Evolutionary conservation across 2,888 invertebrate species (phyloP).

Genomic region (Epirrhoe alternata): DNA sequence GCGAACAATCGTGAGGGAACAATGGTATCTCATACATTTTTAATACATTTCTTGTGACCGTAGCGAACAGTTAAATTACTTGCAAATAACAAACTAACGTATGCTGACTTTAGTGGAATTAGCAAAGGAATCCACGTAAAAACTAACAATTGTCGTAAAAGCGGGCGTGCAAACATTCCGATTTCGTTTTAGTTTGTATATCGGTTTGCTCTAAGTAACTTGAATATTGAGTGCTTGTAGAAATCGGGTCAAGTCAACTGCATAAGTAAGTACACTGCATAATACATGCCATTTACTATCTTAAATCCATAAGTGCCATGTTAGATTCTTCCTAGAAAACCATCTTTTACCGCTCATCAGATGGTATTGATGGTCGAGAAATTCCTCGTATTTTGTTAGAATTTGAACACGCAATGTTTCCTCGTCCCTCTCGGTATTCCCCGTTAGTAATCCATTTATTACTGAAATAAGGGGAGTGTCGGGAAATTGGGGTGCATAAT

Average conservation of each 20-base stretch:
- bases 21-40: conserved; percentile 67
- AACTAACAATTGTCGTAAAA: conserved; percentile 25
- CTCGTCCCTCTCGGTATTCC: conserved; percentile 54
- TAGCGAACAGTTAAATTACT: conserved; percentile 54
- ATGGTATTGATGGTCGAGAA: not conserved
- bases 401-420: conserved; percentile 42
- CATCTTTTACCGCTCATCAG: not conserved
- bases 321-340: not conserved
- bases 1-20: conserved; percentile 60
- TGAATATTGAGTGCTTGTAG: conserved; percentile 1
- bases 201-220: not conserved
- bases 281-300: not conserved
- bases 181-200: conserved; percentile 6
- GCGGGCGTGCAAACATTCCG: conserved; percentile 19
- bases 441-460: conserved; percentile 62
- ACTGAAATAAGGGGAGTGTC: conserved; percentile 49
- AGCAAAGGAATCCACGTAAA: conserved; percentile 47
- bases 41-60: conserved; percentile 62
- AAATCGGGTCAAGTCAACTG: not conserved
- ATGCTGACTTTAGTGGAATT: conserved; percentile 37
- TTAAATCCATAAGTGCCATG: not conserved
- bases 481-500: conserved; percentile 46
- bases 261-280: not conserved
- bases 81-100: conserved; percentile 46
- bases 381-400: conserved; percentile 8